Percentiles rank a stretch among this genome's conserved stretches.
phyloP scores from a whole-genome alignment of 1,140 invertebrate genomes.

The Caenorhabditis remanei region DNA sequence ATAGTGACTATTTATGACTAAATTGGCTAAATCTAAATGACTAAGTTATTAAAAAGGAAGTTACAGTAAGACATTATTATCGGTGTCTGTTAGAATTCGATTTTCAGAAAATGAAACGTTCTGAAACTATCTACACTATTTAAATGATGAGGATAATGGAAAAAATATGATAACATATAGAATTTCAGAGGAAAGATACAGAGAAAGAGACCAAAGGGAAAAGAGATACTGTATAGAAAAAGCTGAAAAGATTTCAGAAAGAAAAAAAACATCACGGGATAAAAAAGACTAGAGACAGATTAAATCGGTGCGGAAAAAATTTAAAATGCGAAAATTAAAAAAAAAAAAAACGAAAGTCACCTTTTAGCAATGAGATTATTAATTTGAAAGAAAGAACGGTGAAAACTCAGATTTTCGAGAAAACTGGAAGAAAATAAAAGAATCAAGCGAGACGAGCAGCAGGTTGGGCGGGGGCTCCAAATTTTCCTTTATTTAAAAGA shows the following conservation, averaged over 20 bases:
- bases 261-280: neutral
- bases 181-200: neutral
- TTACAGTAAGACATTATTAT: neutral
- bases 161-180: conserved; percentile 37
- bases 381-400: neutral
- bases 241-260: neutral
- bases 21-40: conserved; percentile 44
- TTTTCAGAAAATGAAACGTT: neutral
- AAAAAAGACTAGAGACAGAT: conserved; percentile 2
- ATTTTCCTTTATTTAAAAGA: conserved; percentile 29
- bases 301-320: neutral
- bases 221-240: conserved; percentile 18
- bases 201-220: conserved; percentile 17
- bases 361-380: conserved; percentile 41
- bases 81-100: neutral
- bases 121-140: conserved; percentile 19
- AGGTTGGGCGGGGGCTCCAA: conserved; percentile 29
- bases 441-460: conserved; percentile 43
- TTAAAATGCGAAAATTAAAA: neutral
- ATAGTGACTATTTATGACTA: conserved; percentile 45
- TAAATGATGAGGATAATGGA: conserved; percentile 37
- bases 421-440: neutral
- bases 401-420: neutral
- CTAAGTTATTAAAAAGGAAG: conserved; percentile 23
- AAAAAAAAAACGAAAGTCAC: neutral